Base-by-base conservation (phyloP, 2,888 invertebrate species). In the Microctonus hyperodae region DNA sequence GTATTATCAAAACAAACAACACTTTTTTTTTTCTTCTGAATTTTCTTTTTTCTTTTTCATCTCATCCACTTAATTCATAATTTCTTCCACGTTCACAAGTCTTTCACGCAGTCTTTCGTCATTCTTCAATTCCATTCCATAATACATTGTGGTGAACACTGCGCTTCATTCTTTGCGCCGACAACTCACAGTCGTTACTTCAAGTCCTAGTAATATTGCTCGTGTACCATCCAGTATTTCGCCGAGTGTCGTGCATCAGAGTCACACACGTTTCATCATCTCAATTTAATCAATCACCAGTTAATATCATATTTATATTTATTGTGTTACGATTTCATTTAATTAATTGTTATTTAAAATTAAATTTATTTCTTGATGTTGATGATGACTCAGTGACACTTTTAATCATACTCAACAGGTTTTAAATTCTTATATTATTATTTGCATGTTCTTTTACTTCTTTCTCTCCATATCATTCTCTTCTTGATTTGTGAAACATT, bases 211-310 rank as follows among this genome's bases (percentile, higher is more conserved):
- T 58, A 59, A 65, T 60, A 63, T 31, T 62, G 60, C n/a, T 58
- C 69, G 65, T 68, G 58, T 69, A 69, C 66, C 66, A 68, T 65
- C 72, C 74, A 74, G 74, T 74, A 68, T 67, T 70, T 67, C 67
- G 69, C 71, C 73, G 71, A 71, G 70, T 71, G 66, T 70, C 73
- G 72, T 66, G 72, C 70, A 67, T 69, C 71, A 67, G 68, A 70
- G 67, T 68, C n/a, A n/a, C n/a, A n/a, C n/a, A 67, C 31, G 50
- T 64, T 20, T 25, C 6, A 28, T n/a, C 33, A 64, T 44, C 20
- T 33, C 9, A 57, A 28, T 33, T 22, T 40, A 23, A 50, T 9
- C 50, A 44, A 59, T 37, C 51, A 50, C 11, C 16, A 35, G 22
- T 55, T 31, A 3, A 16, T 55, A 23, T n/a, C 7, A 20, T 31